Base-by-base conservation (phyloP, 1,140 invertebrate genomes). In the Bombyx mandarina region DNA sequence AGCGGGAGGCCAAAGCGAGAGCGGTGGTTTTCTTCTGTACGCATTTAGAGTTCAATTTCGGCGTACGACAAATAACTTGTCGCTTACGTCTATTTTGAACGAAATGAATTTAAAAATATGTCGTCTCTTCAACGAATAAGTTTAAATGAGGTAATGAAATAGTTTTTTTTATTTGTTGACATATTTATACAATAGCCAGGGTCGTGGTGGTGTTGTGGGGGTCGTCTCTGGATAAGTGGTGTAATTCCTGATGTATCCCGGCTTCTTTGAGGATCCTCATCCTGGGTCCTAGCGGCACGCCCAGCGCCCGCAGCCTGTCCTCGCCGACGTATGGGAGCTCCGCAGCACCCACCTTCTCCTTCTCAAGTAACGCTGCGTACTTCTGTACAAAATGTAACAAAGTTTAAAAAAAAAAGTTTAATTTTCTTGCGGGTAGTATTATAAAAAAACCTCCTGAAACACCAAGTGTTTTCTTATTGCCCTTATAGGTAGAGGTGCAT, bases 301-400 rank as follows among this genome's bases (percentile, higher is more conserved):
- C 96, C 72, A 98, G 92, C 60, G 96, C 96, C 66, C 96, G 92
- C 8, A 98, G 86, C 44, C 94, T 90, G 62, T 98, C 96, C 78
- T 98, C 97, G 5, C 93, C 96, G 63, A 98, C 88, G 87, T 97
- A 98, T 3, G 96, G 96, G 51, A 98, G 88, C 83, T 98, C 97
- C 43, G 97, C 93, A 86, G 98, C 95, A 8, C 96, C 96, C 35
- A 98, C 95, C 69, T 94, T 93, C 81, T 98, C 96, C 59, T 93
- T 93, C 72, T 97, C 95, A 69, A 98, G 94, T 43, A 94, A 90
- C 0, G 86, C 88, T 7, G 94, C 94, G 77, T 97, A 98, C 94
- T 96, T 97, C 96, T 98, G 87, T 12, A 89, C 89, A 79, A 66
- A 62, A 67, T 22, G 8, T 26, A 35, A 2, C 26, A 35, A 35